A percentile compares a stretch with the other conserved stretches of the same genome.
phyloP scores from a whole-genome alignment of 1,140 invertebrate genomes.

The Acromyrmex heyeri region DNA sequence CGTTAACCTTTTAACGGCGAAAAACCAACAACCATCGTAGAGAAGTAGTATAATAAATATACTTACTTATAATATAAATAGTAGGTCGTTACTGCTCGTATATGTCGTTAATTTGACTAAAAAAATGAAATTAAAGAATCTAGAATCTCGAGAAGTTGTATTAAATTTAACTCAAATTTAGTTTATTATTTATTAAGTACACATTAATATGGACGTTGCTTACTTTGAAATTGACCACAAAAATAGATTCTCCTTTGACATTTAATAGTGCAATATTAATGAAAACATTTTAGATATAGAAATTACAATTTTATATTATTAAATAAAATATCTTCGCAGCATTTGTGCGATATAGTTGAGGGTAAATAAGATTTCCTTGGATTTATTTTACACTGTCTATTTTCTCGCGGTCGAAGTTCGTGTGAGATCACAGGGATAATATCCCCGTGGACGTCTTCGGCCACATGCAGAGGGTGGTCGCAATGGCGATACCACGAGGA shows the following conservation, averaged over 20 bases:
- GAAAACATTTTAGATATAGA: too few relatives aligned
- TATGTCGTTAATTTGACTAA: too few relatives aligned
- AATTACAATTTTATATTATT: not conserved
- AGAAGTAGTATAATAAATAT: not conserved
- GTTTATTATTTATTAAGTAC: too few relatives aligned
- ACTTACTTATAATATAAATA: not conserved
- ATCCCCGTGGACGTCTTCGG: constrained; percentile 76
- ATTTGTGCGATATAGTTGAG: not conserved
- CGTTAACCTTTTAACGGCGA: constrained; percentile 45
- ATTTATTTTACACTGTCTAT: constrained; percentile 29
- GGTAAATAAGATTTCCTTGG: constrained; percentile 24
- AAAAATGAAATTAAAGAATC: too few relatives aligned
- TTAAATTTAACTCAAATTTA: too few relatives aligned
- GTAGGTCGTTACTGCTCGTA: too few relatives aligned
- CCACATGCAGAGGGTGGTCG: constrained; percentile 64
- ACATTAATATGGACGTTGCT: too few relatives aligned
- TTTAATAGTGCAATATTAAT: too few relatives aligned
- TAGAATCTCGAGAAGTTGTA: too few relatives aligned
- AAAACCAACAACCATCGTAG: not conserved
- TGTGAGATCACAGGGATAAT: constrained; percentile 76
- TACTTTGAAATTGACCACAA: too few relatives aligned
- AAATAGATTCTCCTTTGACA: too few relatives aligned
- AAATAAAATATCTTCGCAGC: not conserved
- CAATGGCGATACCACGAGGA: constrained; percentile 72
- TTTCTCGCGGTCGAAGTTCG: constrained; percentile 30